These are phyloP conservation scores for Scopus umbretta DNA, from an alignment of 2,113 vertebrate genomes.

Conservation along the genomic window DNA sequence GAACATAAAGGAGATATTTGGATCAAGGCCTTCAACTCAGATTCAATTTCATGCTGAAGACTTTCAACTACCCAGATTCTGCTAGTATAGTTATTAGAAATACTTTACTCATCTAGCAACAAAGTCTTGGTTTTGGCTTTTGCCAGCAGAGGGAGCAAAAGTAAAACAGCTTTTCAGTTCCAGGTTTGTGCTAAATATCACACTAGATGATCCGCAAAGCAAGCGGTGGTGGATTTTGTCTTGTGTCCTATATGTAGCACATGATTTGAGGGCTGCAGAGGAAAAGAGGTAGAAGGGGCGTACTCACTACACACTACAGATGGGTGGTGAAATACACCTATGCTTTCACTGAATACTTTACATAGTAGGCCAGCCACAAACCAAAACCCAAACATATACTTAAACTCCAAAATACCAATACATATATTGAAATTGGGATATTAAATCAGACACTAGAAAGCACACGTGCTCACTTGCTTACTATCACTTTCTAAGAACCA, in stretches of 20 bases:
- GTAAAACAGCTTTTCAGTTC: background rate
- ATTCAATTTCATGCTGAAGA: background rate
- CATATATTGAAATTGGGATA: background rate
- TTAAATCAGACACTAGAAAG: background rate
- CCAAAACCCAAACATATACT: background rate
- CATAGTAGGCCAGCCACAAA: background rate
- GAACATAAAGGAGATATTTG: background rate
- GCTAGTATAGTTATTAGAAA: background rate
- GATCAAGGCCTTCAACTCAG: background rate
- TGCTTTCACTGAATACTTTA: accelerated
- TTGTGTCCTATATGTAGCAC: background rate
- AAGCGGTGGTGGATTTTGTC: background rate
- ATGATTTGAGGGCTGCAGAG: background rate
- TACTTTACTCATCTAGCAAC: background rate
- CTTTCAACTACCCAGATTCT: background rate
- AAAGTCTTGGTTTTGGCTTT: background rate
- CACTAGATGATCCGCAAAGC: background rate
- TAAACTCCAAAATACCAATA: background rate
- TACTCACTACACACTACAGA: background rate
- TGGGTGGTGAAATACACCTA: background rate
- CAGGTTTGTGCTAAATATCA: background rate
- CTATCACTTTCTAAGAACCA: background rate
- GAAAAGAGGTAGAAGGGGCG: background rate
- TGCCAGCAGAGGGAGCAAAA: slow-evolving; percentile 34
- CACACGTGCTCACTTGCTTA: background rate